Percentiles rank a stretch among this genome's conserved stretches.
Evolutionary conservation across 2,888 invertebrate genomes (phyloP).

Genomic region (Erebia palarica): DNA sequence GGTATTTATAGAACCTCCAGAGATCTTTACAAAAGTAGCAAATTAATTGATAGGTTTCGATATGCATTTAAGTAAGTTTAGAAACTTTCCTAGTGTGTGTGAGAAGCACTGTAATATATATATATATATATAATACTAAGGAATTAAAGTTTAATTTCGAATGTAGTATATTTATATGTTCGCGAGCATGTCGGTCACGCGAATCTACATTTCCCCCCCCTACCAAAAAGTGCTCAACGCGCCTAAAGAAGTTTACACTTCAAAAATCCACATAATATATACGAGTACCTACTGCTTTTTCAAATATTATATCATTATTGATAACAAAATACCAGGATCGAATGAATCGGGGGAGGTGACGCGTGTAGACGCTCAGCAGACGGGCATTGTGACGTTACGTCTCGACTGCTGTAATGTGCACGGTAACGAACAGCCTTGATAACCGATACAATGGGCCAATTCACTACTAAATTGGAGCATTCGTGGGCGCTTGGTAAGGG

Average conservation of each 20-base stretch:
- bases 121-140: no score
- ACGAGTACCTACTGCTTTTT: background rate
- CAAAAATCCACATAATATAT: no score
- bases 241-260: no score
- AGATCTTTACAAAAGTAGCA: background rate
- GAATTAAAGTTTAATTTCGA: no score
- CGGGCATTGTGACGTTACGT: slow-evolving; percentile 72
- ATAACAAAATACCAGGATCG: slow-evolving; percentile 26
- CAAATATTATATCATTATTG: slow-evolving; percentile 12
- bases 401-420: slow-evolving; percentile 47
- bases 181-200: no score
- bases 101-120: no score
- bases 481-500: slow-evolving; percentile 47
- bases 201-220: no score
- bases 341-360: slow-evolving; percentile 54
- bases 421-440: slow-evolving; percentile 37
- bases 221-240: no score
- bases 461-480: slow-evolving; percentile 69
- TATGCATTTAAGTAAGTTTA: no score
- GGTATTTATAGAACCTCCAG: background rate
- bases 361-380: slow-evolving; percentile 72
- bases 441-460: slow-evolving; percentile 71
- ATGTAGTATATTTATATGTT: no score
- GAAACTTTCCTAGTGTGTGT: no score
- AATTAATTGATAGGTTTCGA: no score